These are phyloP conservation scores for Nerophis ophidion DNA, from an alignment of 2,113 vertebrate species.

Conservation along the genomic window DNA sequence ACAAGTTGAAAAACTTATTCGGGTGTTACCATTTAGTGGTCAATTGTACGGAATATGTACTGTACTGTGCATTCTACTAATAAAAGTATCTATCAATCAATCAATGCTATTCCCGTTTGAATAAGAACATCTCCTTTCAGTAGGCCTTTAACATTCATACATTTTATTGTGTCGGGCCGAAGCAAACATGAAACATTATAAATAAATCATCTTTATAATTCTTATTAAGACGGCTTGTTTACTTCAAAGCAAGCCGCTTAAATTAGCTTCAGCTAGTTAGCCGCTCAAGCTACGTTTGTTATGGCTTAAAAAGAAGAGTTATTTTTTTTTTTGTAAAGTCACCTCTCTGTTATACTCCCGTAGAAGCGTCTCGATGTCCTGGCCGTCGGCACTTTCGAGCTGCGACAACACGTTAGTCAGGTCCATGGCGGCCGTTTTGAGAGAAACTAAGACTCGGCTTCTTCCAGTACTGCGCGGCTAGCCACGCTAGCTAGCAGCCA, in stretches of 20 bases:
- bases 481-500: constrained; percentile 33
- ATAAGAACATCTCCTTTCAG: no score
- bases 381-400: constrained; percentile 55
- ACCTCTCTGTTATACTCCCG: constrained; percentile 68
- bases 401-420: constrained; percentile 54
- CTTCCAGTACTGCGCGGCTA: constrained; percentile 14
- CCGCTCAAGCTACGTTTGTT: constrained; percentile 47
- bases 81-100: no score
- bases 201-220: neutral
- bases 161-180: neutral
- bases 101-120: no score
- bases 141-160: no score
- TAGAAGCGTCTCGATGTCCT: constrained; percentile 52
- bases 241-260: constrained; percentile 1
- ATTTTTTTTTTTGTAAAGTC: no score
- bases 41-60: no score
- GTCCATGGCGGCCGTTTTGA: constrained; percentile 54
- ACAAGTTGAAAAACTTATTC: no score
- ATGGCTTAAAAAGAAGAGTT: constrained; percentile 30
- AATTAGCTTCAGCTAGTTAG: constrained; percentile 14
- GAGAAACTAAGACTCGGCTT: constrained; percentile 1
- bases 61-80: no score
- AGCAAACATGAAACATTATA: neutral
- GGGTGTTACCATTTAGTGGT: no score
- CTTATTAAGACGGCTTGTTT: neutral